Evolutionary conservation across 2,797 vertebrate genomes (phyloP).

Genomic region (Hipposideros larvatus): DNA sequence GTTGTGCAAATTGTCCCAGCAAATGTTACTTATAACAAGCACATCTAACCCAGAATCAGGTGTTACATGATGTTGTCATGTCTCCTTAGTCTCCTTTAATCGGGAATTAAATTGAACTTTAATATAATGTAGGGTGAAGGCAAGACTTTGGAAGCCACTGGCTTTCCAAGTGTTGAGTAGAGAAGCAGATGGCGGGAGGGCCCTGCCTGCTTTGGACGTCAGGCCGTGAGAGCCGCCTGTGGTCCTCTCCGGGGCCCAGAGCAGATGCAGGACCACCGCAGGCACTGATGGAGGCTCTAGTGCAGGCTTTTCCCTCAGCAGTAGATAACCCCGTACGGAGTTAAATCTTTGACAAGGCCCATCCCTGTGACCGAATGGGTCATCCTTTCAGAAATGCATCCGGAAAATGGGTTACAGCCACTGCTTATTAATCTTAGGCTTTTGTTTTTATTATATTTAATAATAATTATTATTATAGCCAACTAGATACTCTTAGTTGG

Average conservation of each 20-base stretch:
- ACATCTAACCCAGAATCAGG: background rate
- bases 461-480: background rate
- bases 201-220: background rate
- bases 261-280: background rate
- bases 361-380: background rate
- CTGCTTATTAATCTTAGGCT: background rate
- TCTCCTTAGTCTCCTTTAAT: background rate
- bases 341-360: background rate
- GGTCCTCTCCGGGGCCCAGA: rapidly evolving
- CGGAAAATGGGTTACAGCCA: background rate
- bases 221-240: background rate
- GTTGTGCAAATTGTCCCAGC: background rate
- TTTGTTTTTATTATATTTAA: background rate
- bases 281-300: background rate
- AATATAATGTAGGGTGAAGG: background rate
- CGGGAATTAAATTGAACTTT: background rate
- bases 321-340: background rate
- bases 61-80: background rate
- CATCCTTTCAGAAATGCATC: background rate
- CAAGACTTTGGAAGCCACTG: background rate
- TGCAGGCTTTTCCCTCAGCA: background rate
- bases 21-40: background rate
- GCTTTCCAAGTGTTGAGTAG: background rate
- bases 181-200: background rate
- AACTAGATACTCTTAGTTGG: background rate